Percentiles rank a stretch among this genome's conserved stretches.
These are phyloP conservation scores for Cyphomyrus plagiostoma DNA, from an alignment of 2,113 vertebrate species.

Conservation along the genomic window DNA sequence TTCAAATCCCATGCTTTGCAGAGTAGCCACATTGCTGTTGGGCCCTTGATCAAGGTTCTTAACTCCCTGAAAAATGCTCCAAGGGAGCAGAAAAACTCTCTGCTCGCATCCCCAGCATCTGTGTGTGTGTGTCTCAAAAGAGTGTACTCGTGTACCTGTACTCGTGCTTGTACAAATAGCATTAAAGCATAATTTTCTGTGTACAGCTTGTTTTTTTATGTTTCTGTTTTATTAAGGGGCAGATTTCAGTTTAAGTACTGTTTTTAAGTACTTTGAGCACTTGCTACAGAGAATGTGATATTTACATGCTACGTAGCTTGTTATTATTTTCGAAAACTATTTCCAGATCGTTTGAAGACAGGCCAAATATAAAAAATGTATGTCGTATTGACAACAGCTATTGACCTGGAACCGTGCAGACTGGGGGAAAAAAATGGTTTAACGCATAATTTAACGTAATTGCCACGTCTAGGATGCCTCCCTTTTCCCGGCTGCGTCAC, in stretches of 20 bases:
- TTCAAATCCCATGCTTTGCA: not conserved
- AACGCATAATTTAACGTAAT: constrained; percentile 4
- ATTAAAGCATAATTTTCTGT: not conserved
- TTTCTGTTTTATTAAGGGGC: not conserved
- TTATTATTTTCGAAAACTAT: not conserved
- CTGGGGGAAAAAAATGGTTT: not conserved
- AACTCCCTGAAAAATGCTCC: not conserved
- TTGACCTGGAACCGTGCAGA: constrained; percentile 3
- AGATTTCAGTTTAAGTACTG: not conserved
- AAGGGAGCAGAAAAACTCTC: not conserved
- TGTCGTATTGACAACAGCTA: not conserved
- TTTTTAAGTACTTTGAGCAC: not conserved
- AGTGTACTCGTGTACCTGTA: not conserved
- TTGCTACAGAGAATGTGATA: not conserved
- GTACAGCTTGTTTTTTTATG: not conserved
- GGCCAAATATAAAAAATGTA: not conserved
- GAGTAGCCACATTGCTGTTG: not conserved
- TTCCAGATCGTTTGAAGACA: constrained; percentile 1
- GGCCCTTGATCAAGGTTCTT: not conserved
- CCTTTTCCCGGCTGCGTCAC: no score
- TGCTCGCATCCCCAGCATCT: not conserved
- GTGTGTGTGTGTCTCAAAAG: not conserved
- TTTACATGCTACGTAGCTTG: not conserved
- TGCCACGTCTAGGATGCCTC: not conserved
- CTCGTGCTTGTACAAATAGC: not conserved